phyloP scores from a whole-genome alignment of 2,113 vertebrate genomes.

The Hystrix cristata region DNA sequence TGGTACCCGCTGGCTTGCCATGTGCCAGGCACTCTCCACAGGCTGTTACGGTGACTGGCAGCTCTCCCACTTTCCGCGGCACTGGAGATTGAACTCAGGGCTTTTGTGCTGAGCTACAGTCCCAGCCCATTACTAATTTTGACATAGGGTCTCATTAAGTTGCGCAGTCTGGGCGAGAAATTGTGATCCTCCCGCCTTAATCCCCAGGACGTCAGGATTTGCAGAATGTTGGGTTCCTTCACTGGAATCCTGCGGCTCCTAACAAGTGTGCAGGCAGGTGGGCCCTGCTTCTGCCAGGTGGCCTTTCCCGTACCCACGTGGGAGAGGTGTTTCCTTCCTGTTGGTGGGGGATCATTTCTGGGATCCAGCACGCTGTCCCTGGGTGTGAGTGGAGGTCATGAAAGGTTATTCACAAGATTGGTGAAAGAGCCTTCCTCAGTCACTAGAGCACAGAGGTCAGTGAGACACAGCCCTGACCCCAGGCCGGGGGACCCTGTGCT shows the following conservation, averaged over 20 bases:
- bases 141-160: background rate
- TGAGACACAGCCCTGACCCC: fast-evolving
- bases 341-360: background rate
- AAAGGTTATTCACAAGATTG: fast-evolving
- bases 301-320: fast-evolving
- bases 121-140: background rate
- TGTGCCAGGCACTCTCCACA: fast-evolving
- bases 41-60: fast-evolving
- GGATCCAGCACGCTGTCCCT: background rate
- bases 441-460: too few species aligned
- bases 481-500: background rate
- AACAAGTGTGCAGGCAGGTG: fast-evolving
- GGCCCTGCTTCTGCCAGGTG: fast-evolving
- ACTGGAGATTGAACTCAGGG: background rate
- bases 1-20: fast-evolving
- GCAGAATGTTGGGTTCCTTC: background rate
- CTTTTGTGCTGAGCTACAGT: background rate
- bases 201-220: background rate
- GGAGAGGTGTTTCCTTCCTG: background rate
- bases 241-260: background rate
- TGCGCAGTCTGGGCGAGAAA: background rate
- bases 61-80: background rate
- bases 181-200: background rate
- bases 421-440: background rate
- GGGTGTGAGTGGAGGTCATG: fast-evolving